These are phyloP conservation scores for Cetoscarus ocellatus DNA, from an alignment of 2,797 vertebrate species.

Conservation along the genomic window DNA sequence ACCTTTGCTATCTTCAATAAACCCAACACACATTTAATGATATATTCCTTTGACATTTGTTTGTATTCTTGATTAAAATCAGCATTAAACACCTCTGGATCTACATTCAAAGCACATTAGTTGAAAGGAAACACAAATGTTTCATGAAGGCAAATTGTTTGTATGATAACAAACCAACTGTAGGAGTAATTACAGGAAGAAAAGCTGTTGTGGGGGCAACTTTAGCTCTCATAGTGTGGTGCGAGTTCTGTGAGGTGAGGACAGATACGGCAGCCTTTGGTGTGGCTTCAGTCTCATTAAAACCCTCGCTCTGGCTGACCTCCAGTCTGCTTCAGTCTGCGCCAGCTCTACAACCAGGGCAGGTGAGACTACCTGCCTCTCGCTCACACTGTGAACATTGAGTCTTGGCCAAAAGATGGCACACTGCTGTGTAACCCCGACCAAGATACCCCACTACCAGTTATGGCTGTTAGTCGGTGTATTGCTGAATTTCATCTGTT, in stretches of 20 bases:
- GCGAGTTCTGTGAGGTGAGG: conserved; percentile 67
- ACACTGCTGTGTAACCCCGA: conserved; percentile 20
- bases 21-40: conserved; percentile 1
- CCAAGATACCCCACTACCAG: conserved; percentile 1
- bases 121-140: conserved; percentile 36
- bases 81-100: conserved; percentile 5
- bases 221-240: conserved; percentile 64
- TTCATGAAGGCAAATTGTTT: conserved; percentile 56
- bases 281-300: conserved; percentile 73
- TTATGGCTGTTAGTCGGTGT: conserved; percentile 8
- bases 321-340: conserved; percentile 68
- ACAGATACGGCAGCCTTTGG: conserved; percentile 66
- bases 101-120: conserved; percentile 19
- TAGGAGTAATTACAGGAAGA: conserved; percentile 71
- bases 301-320: conserved; percentile 71
- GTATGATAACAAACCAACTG: conserved; percentile 61
- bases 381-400: conserved; percentile 40
- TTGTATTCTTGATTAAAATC: conserved; percentile 28
- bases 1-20: conserved; percentile 21
- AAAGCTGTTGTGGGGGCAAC: conserved; percentile 52
- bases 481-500: conserved; percentile 17
- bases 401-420: conserved; percentile 58
- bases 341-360: conserved; percentile 62
- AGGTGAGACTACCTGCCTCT: conserved; percentile 68
- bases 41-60: conserved; percentile 26